A percentile compares a stretch with the other conserved stretches of the same genome.
Evolutionary conservation across 2,888 invertebrate species (phyloP).

Genomic region (Drosophila meridionalis): DNA sequence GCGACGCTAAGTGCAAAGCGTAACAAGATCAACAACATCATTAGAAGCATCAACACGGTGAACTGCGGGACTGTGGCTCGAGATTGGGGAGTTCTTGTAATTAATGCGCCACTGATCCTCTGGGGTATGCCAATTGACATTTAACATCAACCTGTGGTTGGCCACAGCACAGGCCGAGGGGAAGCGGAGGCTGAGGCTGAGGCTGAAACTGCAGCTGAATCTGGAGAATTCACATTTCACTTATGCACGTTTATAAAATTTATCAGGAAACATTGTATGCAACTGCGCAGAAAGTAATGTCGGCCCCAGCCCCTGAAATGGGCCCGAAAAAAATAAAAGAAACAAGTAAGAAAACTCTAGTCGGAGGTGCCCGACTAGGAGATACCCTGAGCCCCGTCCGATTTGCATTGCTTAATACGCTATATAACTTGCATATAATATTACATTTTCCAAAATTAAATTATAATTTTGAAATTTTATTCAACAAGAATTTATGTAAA

Average conservation of each 20-base stretch:
- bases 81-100: constrained; percentile 47
- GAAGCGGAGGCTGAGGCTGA: not conserved
- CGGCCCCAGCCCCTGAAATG: constrained; percentile 19
- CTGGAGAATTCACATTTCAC: constrained; percentile 14
- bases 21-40: constrained; percentile 75
- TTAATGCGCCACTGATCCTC: constrained; percentile 75
- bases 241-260: constrained; percentile 33
- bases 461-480: too few species aligned
- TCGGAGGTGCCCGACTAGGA: too few species aligned
- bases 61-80: constrained; percentile 13
- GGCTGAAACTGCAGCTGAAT: not conserved
- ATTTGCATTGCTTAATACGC: too few species aligned
- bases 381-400: too few species aligned
- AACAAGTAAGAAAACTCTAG: too few species aligned
- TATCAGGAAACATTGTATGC: constrained; percentile 42
- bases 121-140: constrained; percentile 79
- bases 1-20: constrained; percentile 70
- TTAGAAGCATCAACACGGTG: constrained; percentile 60
- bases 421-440: too few species aligned
- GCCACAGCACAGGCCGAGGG: constrained; percentile 15
- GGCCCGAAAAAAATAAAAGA: constrained; percentile 34
- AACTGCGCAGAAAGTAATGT: constrained; percentile 60
- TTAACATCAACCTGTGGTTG: constrained; percentile 80
- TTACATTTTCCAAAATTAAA: too few species aligned
- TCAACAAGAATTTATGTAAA: too few species aligned